These are phyloP conservation scores for Hirtodrosophila confusa DNA, from an alignment of 2,888 invertebrate genomes.

Conservation along the genomic window DNA sequence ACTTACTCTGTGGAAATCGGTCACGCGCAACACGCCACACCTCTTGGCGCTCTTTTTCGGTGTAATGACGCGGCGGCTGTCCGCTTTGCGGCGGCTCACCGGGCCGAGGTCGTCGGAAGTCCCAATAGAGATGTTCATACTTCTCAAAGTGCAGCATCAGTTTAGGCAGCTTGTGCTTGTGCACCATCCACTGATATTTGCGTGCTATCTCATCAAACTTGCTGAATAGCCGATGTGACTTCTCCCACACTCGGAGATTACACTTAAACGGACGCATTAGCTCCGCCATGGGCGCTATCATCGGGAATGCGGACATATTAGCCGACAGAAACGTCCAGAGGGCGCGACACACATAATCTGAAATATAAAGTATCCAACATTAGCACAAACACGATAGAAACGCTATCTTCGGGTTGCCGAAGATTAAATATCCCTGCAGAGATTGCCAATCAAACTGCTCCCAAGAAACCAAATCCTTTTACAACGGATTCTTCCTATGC, in stretches of 20 bases:
- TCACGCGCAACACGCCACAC: constrained; percentile 60
- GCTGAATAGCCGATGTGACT: constrained; percentile 54
- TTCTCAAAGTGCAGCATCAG: constrained; percentile 37
- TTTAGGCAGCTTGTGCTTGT: constrained; percentile 38
- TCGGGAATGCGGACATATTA: constrained; percentile 67
- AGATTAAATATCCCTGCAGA: no score
- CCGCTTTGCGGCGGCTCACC: not conserved
- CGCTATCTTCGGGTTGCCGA: no score
- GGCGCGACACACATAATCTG: constrained; percentile 60
- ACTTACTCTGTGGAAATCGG: constrained; percentile 55
- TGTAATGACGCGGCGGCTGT: not conserved
- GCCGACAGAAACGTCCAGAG: constrained; percentile 67
- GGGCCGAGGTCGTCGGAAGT: constrained; percentile 38
- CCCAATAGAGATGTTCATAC: constrained; percentile 56
- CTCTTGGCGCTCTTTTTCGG: constrained; percentile 17
- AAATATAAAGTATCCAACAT: not conserved
- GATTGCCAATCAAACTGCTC: no score
- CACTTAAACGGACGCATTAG: constrained; percentile 67
- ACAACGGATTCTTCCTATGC: no score
- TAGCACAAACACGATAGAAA: no score
- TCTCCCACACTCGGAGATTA: constrained; percentile 60
- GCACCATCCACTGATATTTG: constrained; percentile 53
- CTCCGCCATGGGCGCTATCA: constrained; percentile 68
- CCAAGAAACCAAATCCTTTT: no score
- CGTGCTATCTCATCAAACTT: constrained; percentile 63